A percentile compares a stretch with the other conserved stretches of the same genome.
Evolutionary conservation across 2,113 vertebrate genomes (phyloP).

Genomic region (Amia ocellicauda): DNA sequence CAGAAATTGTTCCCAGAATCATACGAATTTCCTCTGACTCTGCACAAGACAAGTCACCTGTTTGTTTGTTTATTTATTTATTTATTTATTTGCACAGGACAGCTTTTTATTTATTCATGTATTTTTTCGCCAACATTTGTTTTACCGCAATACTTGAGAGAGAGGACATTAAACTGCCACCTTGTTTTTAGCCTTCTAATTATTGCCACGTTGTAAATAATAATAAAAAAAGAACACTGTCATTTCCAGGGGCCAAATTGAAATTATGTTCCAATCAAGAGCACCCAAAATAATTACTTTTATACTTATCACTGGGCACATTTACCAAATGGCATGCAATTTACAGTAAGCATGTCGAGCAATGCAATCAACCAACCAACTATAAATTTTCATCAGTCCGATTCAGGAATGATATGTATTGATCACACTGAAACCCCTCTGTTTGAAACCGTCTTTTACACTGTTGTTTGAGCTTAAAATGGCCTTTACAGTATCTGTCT

Average conservation of each 20-base stretch:
- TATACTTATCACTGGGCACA: conserved; percentile 67
- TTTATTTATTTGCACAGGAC: too few species aligned
- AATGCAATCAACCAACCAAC: conserved; percentile 68
- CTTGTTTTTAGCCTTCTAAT: conserved; percentile 56
- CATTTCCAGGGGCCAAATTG: conserved; percentile 56
- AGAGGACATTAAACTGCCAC: conserved; percentile 51
- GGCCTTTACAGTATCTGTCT: too few species aligned
- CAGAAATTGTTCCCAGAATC: too few species aligned
- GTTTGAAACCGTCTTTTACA: too few species aligned
- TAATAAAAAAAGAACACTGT: conserved; percentile 69
- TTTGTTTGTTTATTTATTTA: too few species aligned
- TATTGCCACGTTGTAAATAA: conserved; percentile 66
- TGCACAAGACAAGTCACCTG: too few species aligned
- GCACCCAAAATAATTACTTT: conserved; percentile 69
- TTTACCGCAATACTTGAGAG: conserved; percentile 47
- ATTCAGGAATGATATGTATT: conserved; percentile 47
- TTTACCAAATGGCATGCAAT: conserved; percentile 71
- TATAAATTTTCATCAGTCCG: conserved; percentile 61
- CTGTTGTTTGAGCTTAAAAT: too few species aligned
- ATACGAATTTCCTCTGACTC: too few species aligned
- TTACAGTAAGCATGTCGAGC: conserved; percentile 61
- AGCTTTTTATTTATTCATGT: conserved; percentile 55
- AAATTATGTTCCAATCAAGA: conserved; percentile 72
- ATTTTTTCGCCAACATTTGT: conserved; percentile 68
- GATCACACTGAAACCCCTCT: conserved; percentile 47